Evolutionary conservation across 2,888 invertebrate genomes (phyloP).

Genomic region (Plagiodera versicolora): DNA sequence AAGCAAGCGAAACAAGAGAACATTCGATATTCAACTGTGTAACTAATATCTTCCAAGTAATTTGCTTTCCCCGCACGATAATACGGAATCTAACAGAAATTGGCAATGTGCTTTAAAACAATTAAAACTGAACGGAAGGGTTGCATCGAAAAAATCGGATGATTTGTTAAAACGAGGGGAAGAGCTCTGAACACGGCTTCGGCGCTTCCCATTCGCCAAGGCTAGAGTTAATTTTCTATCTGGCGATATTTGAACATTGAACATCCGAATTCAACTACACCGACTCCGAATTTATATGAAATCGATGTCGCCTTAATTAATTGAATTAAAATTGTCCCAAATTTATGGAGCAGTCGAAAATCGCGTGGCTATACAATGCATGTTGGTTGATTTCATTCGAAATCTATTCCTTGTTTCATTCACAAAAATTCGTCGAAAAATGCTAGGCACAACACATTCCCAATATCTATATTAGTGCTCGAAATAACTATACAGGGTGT

Average conservation of each 20-base stretch:
- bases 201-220: conserved; percentile 26
- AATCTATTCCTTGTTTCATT: background rate
- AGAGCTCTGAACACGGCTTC: conserved; percentile 33
- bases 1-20: too few relatives aligned
- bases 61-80: conserved; percentile 17
- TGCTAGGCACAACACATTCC: too few relatives aligned
- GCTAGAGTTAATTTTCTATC: conserved; percentile 39
- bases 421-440: too few relatives aligned
- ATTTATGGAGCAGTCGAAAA: conserved; percentile 31
- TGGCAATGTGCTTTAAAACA: conserved; percentile 53
- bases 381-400: background rate
- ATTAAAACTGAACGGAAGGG: conserved; percentile 50
- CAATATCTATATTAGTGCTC: too few relatives aligned
- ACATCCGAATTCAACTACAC: conserved; percentile 30
- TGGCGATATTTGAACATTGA: conserved; percentile 38
- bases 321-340: conserved; percentile 35
- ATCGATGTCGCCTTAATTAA: conserved; percentile 37
- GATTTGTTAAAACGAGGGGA: conserved; percentile 51
- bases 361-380: conserved; percentile 5
- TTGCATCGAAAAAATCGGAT: conserved; percentile 49
- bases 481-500: too few relatives aligned
- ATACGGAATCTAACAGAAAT: conserved; percentile 42
- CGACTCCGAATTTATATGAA: conserved; percentile 34
- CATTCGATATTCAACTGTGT: background rate
- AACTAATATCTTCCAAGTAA: conserved; percentile 9